Evolutionary conservation across 2,888 invertebrate species (phyloP).

Genomic region (Lumbricus terrestris): DNA sequence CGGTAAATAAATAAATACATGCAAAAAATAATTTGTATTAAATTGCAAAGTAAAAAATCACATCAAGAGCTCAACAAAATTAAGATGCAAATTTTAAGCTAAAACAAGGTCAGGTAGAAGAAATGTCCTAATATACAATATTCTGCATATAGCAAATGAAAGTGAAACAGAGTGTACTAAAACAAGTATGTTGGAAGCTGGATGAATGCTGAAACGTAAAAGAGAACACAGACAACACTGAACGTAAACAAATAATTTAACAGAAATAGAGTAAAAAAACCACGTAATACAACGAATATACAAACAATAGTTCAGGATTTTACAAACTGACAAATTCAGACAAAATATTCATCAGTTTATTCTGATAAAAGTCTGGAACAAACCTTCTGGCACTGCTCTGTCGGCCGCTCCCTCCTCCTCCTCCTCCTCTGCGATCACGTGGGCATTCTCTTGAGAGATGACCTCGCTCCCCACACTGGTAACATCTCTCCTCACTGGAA

Average conservation of each 20-base stretch:
- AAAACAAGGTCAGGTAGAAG: not conserved
- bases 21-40: not conserved
- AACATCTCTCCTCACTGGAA: slow-evolving; percentile 87
- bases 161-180: not conserved
- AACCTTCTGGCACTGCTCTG: slow-evolving; percentile 6
- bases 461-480: slow-evolving; percentile 89
- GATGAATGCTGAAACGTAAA: not conserved
- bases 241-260: not conserved
- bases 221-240: not conserved
- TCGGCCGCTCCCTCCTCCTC: slow-evolving; percentile 21
- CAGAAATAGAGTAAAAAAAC: not conserved
- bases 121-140: not conserved
- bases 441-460: slow-evolving; percentile 87
- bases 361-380: not conserved
- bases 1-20: not conserved
- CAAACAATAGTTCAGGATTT: not conserved
- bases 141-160: not conserved
- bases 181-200: not conserved
- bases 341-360: not conserved
- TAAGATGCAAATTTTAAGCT: not conserved
- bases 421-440: slow-evolving; percentile 35
- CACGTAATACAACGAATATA: not conserved
- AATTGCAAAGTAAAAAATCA: not conserved
- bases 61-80: not conserved
- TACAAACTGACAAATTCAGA: not conserved